Evolutionary conservation across 2,888 invertebrate species (phyloP), one percentile per base, ranked within the genome.

Genomic region (Minunthozetes semirufus): DNA sequence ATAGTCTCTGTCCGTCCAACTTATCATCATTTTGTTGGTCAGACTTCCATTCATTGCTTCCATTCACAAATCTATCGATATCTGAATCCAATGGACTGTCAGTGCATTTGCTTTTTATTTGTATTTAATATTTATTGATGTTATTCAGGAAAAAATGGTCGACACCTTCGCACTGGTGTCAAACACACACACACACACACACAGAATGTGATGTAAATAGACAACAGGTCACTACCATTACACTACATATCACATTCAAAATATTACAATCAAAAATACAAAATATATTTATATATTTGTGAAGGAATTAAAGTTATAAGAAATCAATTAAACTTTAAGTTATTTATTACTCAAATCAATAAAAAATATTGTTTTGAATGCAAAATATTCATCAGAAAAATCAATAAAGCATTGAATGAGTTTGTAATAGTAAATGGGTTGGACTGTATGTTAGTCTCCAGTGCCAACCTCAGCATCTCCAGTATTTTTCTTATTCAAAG

Each of bases 391-490:
- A 53, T n/a, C 25, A 22, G 25, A 53, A 53, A 53, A 25, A 25
- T 53, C 25, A 8, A 53, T 53, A 53, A 4, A 13, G 13, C 42
- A 42, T 42, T 9, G 5, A 42, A 13, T 42, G 42, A 1, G 13
- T 13, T 42, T 27, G 59, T 27, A 27, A 2, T 25, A 3, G 27
- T 29, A 42, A 19, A 66, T 33, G 19, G 66, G 42, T 42, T 42
- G 5, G n/a, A 8, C 66, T 66, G 66, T 38, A 66, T 2, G 3
- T 11, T 15, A 1, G 33, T 33, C 63, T 63, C 29, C n/a, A 33
- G 63, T 27, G 66, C 38, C 66, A 38, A 66, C 66, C 66, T 66
- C 38, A 66, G 66, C 66, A 29, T 66, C 66, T 38, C 66, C 38
- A 48, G 42, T 46, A 25, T 70, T 27, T 70, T 42, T 46, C 48